These are phyloP conservation scores for Glaucomys volans DNA, from an alignment of 2,113 vertebrate genomes.

Conservation along the genomic window DNA sequence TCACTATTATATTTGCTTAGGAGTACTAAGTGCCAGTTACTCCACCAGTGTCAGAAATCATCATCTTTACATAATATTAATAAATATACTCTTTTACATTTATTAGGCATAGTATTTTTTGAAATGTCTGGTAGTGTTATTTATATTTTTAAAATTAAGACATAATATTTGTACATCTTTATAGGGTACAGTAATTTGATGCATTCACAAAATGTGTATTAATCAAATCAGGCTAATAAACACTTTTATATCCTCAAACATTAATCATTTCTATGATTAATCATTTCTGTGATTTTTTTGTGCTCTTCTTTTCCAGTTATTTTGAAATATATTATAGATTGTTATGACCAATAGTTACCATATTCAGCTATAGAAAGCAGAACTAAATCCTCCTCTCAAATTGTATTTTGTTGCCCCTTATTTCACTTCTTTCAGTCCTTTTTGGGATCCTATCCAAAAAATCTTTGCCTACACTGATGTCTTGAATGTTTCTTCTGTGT, in stretches of 20 bases:
- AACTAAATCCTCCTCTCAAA: not conserved
- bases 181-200: not conserved
- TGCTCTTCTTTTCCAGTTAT: not conserved
- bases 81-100: not conserved
- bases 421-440: not conserved
- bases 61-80: not conserved
- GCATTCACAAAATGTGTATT: not conserved
- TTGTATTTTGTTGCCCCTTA: not conserved
- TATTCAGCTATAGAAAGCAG: not conserved
- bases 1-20: not conserved
- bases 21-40: not conserved
- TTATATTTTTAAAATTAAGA: not conserved
- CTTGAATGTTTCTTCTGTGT: not conserved
- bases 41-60: not conserved
- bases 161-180: not conserved
- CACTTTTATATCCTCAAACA: not conserved
- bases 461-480: not conserved
- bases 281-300: not conserved
- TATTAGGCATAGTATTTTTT: not conserved
- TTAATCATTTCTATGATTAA: not conserved
- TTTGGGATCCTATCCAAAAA: not conserved
- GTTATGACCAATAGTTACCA: not conserved
- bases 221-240: not conserved
- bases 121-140: not conserved
- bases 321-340: not conserved